These are phyloP conservation scores for Philopedon plagiatum DNA, from an alignment of 2,888 invertebrate genomes.

Conservation along the genomic window DNA sequence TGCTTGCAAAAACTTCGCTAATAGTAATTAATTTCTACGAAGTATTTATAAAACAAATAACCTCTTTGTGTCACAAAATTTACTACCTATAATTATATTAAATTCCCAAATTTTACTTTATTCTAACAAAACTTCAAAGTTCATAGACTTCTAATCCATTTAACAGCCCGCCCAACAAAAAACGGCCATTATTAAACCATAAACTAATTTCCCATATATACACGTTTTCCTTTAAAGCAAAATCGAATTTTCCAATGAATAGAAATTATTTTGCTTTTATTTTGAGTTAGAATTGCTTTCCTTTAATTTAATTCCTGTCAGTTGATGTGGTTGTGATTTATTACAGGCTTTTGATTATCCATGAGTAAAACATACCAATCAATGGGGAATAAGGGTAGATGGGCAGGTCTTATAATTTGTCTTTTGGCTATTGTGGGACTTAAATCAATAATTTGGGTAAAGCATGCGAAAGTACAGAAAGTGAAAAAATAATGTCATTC, in stretches of 20 bases:
- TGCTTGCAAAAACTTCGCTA: no score
- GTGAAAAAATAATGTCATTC: no score
- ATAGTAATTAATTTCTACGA: no score
- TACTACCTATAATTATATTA: background rate
- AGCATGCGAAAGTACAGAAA: no score
- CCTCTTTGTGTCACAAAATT: no score
- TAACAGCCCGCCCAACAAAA: constrained; percentile 26
- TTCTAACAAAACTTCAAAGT: constrained; percentile 27
- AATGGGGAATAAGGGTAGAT: background rate
- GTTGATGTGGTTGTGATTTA: constrained; percentile 37
- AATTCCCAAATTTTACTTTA: background rate
- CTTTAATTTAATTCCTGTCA: constrained; percentile 42
- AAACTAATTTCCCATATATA: constrained; percentile 46
- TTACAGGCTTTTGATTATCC: constrained; percentile 19
- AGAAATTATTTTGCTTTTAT: constrained; percentile 46
- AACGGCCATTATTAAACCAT: constrained; percentile 22
- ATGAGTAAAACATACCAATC: constrained; percentile 22
- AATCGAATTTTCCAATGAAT: constrained; percentile 39
- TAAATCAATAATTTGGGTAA: constrained; percentile 8
- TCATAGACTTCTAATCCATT: constrained; percentile 43
- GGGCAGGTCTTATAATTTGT: constrained; percentile 19
- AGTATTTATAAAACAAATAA: no score
- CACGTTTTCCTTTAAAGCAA: constrained; percentile 28
- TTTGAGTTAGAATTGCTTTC: constrained; percentile 41
- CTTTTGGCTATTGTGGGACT: background rate